Conservation (phyloP, 2,797 vertebrate species). For the Nannoperca obscura region DNA sequence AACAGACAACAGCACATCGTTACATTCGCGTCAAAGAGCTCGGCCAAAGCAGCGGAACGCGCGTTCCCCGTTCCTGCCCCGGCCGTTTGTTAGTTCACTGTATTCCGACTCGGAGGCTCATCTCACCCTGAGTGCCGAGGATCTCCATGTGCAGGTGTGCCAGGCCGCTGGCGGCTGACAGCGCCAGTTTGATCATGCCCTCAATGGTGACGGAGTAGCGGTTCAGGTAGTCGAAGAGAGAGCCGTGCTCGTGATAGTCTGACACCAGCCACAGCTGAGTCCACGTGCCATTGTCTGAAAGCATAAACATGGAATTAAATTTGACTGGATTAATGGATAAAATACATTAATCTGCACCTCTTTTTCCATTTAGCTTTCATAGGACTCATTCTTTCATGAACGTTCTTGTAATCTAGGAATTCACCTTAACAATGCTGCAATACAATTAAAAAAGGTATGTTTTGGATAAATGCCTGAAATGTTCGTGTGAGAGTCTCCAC, state of each 20-base stretch:
- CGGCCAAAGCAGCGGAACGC: conserved; percentile 15
- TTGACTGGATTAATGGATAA: background rate
- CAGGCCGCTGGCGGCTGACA: conserved; percentile 95
- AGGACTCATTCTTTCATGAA: background rate
- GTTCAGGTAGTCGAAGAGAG: conserved; percentile 97
- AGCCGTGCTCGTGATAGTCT: conserved; percentile 97
- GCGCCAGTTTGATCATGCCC: conserved; percentile 97
- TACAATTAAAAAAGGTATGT: too few relatives aligned
- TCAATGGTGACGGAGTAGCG: conserved; percentile 97
- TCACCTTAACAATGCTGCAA: background rate
- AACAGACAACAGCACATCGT: conserved; percentile 5
- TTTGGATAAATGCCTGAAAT: background rate
- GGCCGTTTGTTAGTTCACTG: background rate
- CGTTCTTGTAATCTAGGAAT: background rate
- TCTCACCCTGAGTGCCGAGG: conserved; percentile 96
- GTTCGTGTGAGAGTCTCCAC: background rate
- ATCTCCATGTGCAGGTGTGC: conserved; percentile 99
- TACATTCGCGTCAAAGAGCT: conserved; percentile 23
- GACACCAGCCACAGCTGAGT: conserved; percentile 98
- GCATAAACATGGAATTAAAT: background rate
- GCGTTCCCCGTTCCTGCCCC: background rate
- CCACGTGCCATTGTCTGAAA: conserved; percentile 97
- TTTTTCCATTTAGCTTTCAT: background rate
- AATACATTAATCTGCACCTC: too few relatives aligned
- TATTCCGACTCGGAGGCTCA: fast-evolving